Evolutionary conservation across 2,113 vertebrate genomes (phyloP).

Genomic region (Kryptolebias marmoratus): DNA sequence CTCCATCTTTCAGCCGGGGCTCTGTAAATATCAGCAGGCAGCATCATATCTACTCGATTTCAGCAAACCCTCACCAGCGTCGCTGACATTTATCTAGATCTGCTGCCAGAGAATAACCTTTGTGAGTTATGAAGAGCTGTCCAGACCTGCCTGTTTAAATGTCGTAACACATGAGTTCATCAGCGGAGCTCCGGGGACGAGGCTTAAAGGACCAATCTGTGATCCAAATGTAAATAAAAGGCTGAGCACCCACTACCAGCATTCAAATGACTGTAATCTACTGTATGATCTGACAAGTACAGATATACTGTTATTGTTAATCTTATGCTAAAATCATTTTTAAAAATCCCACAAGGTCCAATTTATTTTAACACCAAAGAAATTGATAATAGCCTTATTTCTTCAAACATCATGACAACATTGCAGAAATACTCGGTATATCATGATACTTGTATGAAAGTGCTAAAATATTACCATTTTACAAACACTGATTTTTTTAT

Average conservation of each 20-base stretch:
- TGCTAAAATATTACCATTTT: neutral
- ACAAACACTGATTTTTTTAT: neutral
- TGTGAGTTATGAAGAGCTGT: conserved; percentile 71
- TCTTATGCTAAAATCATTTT: neutral
- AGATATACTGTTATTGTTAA: conserved; percentile 7
- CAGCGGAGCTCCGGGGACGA: conserved; percentile 46
- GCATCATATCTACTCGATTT: conserved; percentile 64
- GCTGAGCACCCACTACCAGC: neutral
- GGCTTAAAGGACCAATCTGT: conserved; percentile 55
- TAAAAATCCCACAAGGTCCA: too few relatives aligned
- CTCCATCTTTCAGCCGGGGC: conserved; percentile 35
- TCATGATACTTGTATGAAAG: too few relatives aligned
- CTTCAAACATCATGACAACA: too few relatives aligned
- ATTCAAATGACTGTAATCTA: conserved; percentile 14
- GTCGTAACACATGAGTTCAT: conserved; percentile 72
- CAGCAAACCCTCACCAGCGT: conserved; percentile 50
- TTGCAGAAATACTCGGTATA: too few relatives aligned
- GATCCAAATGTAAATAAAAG: conserved; percentile 52
- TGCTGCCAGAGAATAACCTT: conserved; percentile 73
- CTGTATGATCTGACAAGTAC: neutral
- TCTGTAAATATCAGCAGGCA: conserved; percentile 67
- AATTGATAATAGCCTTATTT: too few relatives aligned
- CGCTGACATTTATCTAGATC: conserved; percentile 75
- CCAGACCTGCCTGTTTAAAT: conserved; percentile 69
- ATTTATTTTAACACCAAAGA: too few relatives aligned